Conservation (phyloP, 1,140 invertebrate genomes). For the Lepidurus arcticus region DNA sequence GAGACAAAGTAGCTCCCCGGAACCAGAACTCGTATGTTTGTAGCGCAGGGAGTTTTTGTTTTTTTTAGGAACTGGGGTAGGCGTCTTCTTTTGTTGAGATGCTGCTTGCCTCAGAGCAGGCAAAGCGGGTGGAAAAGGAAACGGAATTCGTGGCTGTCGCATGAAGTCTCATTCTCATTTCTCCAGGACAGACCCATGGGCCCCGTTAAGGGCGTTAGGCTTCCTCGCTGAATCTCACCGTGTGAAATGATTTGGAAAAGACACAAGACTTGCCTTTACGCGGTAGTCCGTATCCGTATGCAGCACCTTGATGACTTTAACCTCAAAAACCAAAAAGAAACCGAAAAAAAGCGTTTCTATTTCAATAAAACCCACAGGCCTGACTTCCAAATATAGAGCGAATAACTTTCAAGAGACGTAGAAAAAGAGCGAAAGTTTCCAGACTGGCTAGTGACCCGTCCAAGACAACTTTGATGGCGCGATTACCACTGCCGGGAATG, state of each 20-base stretch:
- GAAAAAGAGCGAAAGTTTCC: neutral
- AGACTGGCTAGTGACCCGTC: neutral
- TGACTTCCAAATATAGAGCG: neutral
- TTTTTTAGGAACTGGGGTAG: neutral
- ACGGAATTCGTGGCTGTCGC: constrained; percentile 16
- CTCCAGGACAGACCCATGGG: constrained; percentile 17
- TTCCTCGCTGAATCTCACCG: constrained; percentile 1
- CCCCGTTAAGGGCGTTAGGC: constrained; percentile 9
- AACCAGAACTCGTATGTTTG: constrained; percentile 18
- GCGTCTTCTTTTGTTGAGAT: constrained; percentile 7
- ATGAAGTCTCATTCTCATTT: constrained; percentile 22
- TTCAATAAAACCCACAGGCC: too few relatives aligned
- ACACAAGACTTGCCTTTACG: constrained; percentile 18
- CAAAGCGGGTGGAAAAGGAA: neutral
- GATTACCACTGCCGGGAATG: neutral
- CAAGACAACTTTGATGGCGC: neutral
- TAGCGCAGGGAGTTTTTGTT: neutral
- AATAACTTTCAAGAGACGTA: neutral
- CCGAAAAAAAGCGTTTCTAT: neutral
- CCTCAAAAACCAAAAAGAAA: neutral
- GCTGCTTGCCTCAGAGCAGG: neutral
- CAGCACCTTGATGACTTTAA: constrained; percentile 14
- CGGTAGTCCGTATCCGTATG: constrained; percentile 8
- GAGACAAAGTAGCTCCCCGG: constrained; percentile 17
- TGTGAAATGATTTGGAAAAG: constrained; percentile 13